A percentile compares a stretch with the other conserved stretches of the same genome.
Conservation (phyloP, 2,888 invertebrate species). For the Thymelicus lineola region DNA sequence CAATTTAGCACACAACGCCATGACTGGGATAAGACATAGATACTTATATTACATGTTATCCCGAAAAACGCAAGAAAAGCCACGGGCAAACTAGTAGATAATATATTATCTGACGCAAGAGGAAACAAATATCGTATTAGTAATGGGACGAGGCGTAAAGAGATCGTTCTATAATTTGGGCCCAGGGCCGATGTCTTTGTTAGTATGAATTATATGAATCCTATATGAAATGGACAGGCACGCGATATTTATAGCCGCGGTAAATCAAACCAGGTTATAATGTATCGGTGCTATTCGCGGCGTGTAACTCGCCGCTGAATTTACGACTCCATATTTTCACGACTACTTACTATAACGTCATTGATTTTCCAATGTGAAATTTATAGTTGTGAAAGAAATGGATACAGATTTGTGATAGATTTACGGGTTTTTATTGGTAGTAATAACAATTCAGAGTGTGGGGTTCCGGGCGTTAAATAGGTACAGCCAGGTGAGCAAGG, state of each 20-base stretch:
- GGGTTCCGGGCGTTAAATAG: neutral
- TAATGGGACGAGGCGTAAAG: conserved; percentile 38
- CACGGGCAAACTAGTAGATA: no score
- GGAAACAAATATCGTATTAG: conserved; percentile 42
- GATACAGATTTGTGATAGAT: neutral
- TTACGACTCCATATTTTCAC: conserved; percentile 57
- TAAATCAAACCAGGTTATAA: conserved; percentile 70
- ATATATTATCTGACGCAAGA: conserved; percentile 33
- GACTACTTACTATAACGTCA: conserved; percentile 44
- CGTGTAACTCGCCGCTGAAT: conserved; percentile 42
- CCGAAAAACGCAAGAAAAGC: no score
- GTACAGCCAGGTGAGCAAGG: no score
- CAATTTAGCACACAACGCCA: no score
- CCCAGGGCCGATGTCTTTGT: conserved; percentile 56
- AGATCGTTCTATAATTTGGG: conserved; percentile 46
- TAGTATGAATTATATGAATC: conserved; percentile 63
- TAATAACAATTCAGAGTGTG: neutral
- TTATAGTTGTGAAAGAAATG: conserved; percentile 1
- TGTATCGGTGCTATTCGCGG: conserved; percentile 56
- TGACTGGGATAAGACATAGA: no score
- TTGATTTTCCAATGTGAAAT: conserved; percentile 41
- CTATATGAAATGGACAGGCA: conserved; percentile 60
- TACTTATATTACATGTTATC: no score
- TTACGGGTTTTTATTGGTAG: neutral
- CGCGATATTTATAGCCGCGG: conserved; percentile 65